Evolutionary conservation across 2,113 vertebrate species (phyloP).

Genomic region (Odocoileus virginianus): DNA sequence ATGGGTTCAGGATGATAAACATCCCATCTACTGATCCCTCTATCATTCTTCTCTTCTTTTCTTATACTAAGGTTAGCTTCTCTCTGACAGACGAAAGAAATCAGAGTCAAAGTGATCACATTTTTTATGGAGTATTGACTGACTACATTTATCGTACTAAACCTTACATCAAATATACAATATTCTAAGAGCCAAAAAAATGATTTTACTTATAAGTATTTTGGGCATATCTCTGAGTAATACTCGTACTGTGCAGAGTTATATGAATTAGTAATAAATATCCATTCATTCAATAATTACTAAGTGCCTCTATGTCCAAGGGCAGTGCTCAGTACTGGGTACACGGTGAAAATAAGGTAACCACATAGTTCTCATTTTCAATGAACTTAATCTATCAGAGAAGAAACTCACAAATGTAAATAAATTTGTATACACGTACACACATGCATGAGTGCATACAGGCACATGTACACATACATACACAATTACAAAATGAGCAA

Average conservation of each 20-base stretch:
- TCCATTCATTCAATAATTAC: background rate
- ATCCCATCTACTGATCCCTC: background rate
- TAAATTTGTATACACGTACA: background rate
- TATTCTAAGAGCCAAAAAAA: background rate
- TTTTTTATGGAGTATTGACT: background rate
- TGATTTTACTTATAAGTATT: background rate
- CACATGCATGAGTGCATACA: background rate
- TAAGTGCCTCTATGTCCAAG: background rate
- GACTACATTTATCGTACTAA: background rate
- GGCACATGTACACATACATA: background rate
- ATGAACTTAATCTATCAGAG: background rate
- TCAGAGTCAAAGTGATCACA: background rate
- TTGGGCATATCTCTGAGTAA: background rate
- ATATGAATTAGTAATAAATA: background rate
- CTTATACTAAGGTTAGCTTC: background rate
- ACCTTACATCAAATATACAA: background rate
- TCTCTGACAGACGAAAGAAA: background rate
- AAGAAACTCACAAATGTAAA: background rate
- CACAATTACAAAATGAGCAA: background rate
- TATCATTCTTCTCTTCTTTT: background rate
- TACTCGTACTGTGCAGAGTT: background rate
- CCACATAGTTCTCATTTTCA: background rate
- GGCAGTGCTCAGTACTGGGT: background rate
- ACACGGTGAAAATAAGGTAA: background rate
- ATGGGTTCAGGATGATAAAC: background rate